Base-by-base conservation (phyloP, 2,797 vertebrate species). In the Chloroceryle amazona region DNA sequence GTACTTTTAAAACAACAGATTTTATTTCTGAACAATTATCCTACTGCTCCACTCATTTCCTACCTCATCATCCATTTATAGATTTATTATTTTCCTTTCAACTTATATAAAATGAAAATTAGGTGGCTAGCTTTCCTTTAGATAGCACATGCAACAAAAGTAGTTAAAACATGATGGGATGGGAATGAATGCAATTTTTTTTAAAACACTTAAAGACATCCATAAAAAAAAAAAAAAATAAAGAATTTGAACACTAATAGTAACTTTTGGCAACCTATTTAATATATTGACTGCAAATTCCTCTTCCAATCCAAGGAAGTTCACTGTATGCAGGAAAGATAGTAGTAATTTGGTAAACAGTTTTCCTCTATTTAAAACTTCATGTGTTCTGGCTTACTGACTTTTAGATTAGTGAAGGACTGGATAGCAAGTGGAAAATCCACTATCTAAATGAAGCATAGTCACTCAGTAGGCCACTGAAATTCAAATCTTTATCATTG, bases 391-490 rank as follows among this genome's bases (percentile, higher is more conserved):
- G 95, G 79, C 52, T 97, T 87, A 68, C 49, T 92, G 87, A 97
- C 91, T 90, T 98, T 96, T 70, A 93, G 85, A 90, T 97, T 97
- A 96, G 94, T 49, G 46, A 39, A 96, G 73, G 74, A 82, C 81
- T 58, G 92, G 74, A 92, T 41, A 92, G 81, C 88, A 95, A 97
- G 94, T 78, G 96, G 89, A 97, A 98, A 97, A 91, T 96, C 52
- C 44, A 37, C 84, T 94, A 89, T 73, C 85, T 97, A 97, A 98
- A 96, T 97, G 90, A 98, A 97, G 93, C 93, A 87, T 41, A 95
- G 61, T 87, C 90, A 91, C 49, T 86, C 70, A 91, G 88, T 33
- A 95, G 76, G 49, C 68, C 66, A 86, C 25, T 94, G 90, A 96
- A 96, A 97, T 42, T 74, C 42, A 81, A 97, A 96, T 96, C 72